Base-by-base conservation (phyloP, 2,113 vertebrate species). In the Tympanuchus pallidicinctus region DNA sequence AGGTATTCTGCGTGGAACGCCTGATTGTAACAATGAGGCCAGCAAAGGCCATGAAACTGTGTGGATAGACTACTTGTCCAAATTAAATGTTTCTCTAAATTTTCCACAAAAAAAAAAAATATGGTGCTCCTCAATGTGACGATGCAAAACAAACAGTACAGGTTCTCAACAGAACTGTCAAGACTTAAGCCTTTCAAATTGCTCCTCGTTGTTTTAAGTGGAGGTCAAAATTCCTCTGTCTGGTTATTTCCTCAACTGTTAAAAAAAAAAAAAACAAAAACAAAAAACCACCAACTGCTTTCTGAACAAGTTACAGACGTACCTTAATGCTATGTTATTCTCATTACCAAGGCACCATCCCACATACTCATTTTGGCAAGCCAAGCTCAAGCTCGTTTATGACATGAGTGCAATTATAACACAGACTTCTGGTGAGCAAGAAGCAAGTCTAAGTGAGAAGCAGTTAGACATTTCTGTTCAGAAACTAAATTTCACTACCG, bases 51-150 rank as follows among this genome's bases (percentile, higher is more conserved):
- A 54, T 0, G 3, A n/a, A 43, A 45, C 36, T 18, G 61, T 61
- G 79, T 15, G 56, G 56, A n/a, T 47, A 43, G 36, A 69, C 18
- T 0, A 59, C 38, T 19, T 52, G 42, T 19, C 67, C 5, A 59
- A 86, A 85, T 7, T 47, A 27, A 75, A 52, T 3, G 6, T 20
- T 86, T 28, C 89, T 69, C 34, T n/a, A 11, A 13, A 3, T 67
- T 92, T 88, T 88, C 89, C 72, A 20, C 6, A n/a, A 61, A 65
- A 84, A 93, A 84, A 93, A 38, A 38, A 38, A 93, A 59, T 6
- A 25, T 12, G 85, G 85, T 30, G 42, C 57, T 88, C 13, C 65
- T 92, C 93, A 91, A 52, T 10, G 79, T 75, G 61, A 92, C 79
- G 71, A 63, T 6, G 22, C 69, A 52, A 89, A 90, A 88, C 42